Conservation (phyloP, 2,888 invertebrate species). For the Xiphydria camelus region DNA sequence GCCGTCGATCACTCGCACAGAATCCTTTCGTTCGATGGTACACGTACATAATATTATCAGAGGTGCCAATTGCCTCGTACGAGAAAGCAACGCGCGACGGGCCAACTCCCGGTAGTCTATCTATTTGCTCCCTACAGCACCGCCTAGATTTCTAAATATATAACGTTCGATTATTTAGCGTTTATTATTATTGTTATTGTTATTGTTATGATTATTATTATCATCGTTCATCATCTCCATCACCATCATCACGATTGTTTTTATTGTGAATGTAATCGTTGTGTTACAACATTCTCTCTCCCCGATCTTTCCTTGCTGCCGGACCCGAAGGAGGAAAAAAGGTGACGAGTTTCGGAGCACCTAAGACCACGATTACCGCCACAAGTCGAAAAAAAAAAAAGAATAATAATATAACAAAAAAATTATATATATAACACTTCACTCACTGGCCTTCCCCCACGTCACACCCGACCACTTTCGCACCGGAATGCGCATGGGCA, state of each 20-base stretch:
- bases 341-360: conserved; percentile 65
- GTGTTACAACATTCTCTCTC: conserved; percentile 58
- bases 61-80: too few species aligned
- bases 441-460: conserved; percentile 44
- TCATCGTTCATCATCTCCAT: conserved; percentile 33
- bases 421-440: conserved; percentile 27
- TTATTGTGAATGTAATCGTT: conserved; percentile 59
- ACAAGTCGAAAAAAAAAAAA: conserved; percentile 8
- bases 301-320: conserved; percentile 57
- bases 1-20: too few species aligned
- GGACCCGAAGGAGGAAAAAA: conserved; percentile 66
- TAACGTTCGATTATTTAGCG: conserved; percentile 54
- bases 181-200: conserved; percentile 23
- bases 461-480: conserved; percentile 46
- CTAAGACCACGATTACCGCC: conserved; percentile 54
- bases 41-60: too few species aligned
- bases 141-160: conserved; percentile 55
- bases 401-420: conserved; percentile 19
- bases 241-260: conserved; percentile 35
- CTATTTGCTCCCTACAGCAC: conserved; percentile 56
- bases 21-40: too few species aligned
- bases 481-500: conserved; percentile 56
- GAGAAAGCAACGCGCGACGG: too few species aligned
- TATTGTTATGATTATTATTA: conserved; percentile 47
- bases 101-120: too few species aligned